phyloP scores from a whole-genome alignment of 2,888 invertebrate genomes.

The Stenichneumon culpator region DNA sequence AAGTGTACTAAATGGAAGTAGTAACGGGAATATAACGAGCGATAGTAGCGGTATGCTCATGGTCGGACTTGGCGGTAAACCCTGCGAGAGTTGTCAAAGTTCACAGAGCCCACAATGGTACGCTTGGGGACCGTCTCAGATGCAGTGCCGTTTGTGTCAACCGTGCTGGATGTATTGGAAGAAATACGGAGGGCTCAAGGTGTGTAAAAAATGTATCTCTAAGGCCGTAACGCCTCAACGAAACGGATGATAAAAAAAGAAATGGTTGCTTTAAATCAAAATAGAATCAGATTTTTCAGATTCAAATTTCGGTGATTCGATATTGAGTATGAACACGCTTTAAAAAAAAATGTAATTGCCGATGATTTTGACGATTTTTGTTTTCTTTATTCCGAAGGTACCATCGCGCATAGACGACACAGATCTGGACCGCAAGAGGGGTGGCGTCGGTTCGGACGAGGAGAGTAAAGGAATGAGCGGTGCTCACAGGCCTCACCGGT shows the following conservation, averaged over 20 bases:
- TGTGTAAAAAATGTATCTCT: conserved; percentile 76
- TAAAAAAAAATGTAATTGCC: too few species aligned
- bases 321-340: too few species aligned
- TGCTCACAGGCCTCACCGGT: conserved; percentile 93
- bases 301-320: background rate
- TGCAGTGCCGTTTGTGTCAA: conserved; percentile 97
- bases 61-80: conserved; percentile 88
- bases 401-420: conserved; percentile 83
- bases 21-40: conserved; percentile 89
- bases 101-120: conserved; percentile 96
- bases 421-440: conserved; percentile 82
- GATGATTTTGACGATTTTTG: background rate
- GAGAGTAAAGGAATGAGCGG: conserved; percentile 86
- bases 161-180: conserved; percentile 99
- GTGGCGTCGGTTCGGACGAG: conserved; percentile 83
- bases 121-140: conserved; percentile 97
- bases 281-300: too few species aligned
- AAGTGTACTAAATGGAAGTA: conserved; percentile 92
- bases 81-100: conserved; percentile 95
- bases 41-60: conserved; percentile 88
- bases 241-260: background rate
- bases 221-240: background rate
- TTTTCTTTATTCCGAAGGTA: conserved; percentile 72
- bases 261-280: background rate
- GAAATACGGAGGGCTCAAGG: conserved; percentile 98